Base-by-base conservation (phyloP, 2,888 invertebrate genomes). In the Cloeon dipterum region DNA sequence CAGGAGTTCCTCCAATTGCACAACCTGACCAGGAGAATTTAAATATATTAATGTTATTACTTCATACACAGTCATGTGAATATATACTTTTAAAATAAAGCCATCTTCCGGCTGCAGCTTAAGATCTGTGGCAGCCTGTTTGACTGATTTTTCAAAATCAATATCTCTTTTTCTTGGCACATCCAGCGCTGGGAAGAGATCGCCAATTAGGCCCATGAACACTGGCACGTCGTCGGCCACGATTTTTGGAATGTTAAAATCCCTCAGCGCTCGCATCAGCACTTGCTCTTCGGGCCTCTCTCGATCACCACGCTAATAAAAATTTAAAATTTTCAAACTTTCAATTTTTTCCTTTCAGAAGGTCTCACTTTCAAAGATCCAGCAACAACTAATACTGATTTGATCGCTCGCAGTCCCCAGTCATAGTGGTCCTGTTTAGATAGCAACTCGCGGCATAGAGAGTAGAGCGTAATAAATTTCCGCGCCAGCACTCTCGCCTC, bases 371-470 rank as follows among this genome's bases (percentile, higher is more conserved):
- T 88, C 37, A 91, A 60, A 23, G 88, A 74, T 32, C 89, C 91
- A 44, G 91, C 91, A 8, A 93, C 89, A 2, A 93, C 91, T 36
- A 93, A 61, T 33, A 93, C 89, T 37, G 91, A 91, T 55, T 93
- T 93, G 47, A 93, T 91, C 37, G 93, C 93, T 46, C 93, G 61
- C 37, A 93, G 62, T 25, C 93, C 93, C 91, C 91, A 88, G 63
- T 93, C 93, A 51, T 93, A 93, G 55, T 93, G 93, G 54, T 93
- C 91, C 56, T 89, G 83, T 53, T 89, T 89, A 33, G 89, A 91
- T 3, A 93, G 61, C 45, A 93, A 58, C 54, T 93, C 91, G 45
- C 71, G 71, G 52, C 91, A 91, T 43, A 93, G 60, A 3, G 78
- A 83, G 56, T 91, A 89, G 10, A 91, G 63, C 0, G 91, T 89